phyloP scores from a whole-genome alignment of 1,140 invertebrate genomes.

The Magallana angulata region DNA sequence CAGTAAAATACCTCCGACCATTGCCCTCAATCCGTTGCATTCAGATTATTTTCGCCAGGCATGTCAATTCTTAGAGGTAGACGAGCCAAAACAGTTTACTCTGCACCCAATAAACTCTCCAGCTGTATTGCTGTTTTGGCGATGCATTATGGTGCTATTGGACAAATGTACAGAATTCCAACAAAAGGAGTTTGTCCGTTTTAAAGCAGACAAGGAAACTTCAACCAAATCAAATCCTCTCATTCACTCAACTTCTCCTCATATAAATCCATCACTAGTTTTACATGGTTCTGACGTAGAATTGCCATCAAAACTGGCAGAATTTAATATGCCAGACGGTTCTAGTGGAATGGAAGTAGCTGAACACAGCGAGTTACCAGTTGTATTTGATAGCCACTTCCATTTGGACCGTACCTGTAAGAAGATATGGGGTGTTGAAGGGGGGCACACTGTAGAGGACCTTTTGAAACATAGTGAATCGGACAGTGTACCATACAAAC shows the following conservation, averaged over 20 bases:
- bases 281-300: too few relatives aligned
- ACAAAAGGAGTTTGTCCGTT: too few relatives aligned
- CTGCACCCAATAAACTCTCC: constrained; percentile 25
- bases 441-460: constrained; percentile 4
- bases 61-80: neutral
- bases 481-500: neutral
- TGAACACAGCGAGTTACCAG: neutral
- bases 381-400: constrained; percentile 42
- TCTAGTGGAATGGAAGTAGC: neutral
- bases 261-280: too few relatives aligned
- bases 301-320: too few relatives aligned
- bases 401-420: constrained; percentile 46
- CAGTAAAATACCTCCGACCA: neutral
- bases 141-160: too few relatives aligned
- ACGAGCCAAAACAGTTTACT: constrained; percentile 25
- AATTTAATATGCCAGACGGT: neutral
- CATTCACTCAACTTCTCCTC: too few relatives aligned
- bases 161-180: too few relatives aligned
- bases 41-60: constrained; percentile 12
- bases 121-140: constrained; percentile 30
- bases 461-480: neutral
- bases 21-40: neutral
- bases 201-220: too few relatives aligned
- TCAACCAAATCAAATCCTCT: too few relatives aligned
- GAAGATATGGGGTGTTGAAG: neutral